Base-by-base conservation (phyloP, 2,113 vertebrate species). In the Setophaga kirtlandii region DNA sequence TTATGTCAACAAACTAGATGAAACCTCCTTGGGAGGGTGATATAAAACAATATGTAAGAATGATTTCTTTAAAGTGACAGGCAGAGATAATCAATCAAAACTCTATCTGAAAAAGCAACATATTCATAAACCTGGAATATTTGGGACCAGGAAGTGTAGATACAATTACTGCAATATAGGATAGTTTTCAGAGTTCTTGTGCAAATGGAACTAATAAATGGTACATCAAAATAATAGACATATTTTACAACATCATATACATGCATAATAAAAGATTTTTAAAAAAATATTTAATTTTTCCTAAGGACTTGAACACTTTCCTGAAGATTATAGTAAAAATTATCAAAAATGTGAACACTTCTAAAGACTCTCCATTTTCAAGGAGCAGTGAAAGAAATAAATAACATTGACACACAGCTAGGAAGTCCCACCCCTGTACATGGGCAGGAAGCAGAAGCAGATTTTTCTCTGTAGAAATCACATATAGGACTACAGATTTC, bases 1-100 rank as follows among this genome's bases (percentile, higher is more conserved):
- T 95, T 94, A 94, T 96, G 91, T 95, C 96, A 96, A 96, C 91
- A 96, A 97, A 95, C 91, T 84, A 95, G 95, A 94, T 95, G 91
- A 97, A 93, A 83, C 81, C 84, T 95, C 84, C 67, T 96, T 90
- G 91, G 87, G 70, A 96, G 50, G 67, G 67, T 91, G 77, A 96
- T 92, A 90, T 93, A 92, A 94, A 96, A 94, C 62, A 95, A 87
- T 95, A 93, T 41, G 37, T 96, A 93, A 89, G 83, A 93, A 95
- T 91, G 83, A 96, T 96, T 94, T 92, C 86, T 96, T 96, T 94
- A 59, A 95, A 92, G 65, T 91, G 93, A 93, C 90, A 94, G 65
- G 69, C 41, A 93, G 49, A 93, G 25, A 91, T 67, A 92, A 96
- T 95, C 11, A 84, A 93, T 97, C 90, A 97, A 90, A 92, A 93